These are phyloP conservation scores for Epizoanthus ramosus DNA, from an alignment of 92 coral and sea anemone genomes.

Conservation along the genomic window DNA sequence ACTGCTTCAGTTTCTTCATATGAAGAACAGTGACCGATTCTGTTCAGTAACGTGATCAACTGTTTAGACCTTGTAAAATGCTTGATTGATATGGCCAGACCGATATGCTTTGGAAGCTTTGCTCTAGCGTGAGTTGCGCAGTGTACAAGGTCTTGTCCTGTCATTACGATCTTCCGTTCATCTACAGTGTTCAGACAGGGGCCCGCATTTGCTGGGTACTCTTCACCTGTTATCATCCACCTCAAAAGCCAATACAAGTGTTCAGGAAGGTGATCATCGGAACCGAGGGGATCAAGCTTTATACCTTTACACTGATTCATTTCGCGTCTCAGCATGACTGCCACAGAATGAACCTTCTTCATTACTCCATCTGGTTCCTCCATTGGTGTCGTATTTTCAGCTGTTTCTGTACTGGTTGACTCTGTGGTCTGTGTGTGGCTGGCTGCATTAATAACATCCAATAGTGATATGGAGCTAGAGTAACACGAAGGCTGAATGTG, in stretches of 20 bases:
- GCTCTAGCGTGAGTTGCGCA: slow-evolving; percentile 51
- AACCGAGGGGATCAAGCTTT: slow-evolving; percentile 19
- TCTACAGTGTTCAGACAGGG: not conserved
- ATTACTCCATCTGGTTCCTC: slow-evolving; percentile 19
- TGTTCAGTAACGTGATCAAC: slow-evolving; percentile 45
- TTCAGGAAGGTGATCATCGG: slow-evolving; percentile 42
- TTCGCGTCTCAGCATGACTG: slow-evolving; percentile 33
- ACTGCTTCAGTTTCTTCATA: slow-evolving; percentile 39
- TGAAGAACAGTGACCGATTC: slow-evolving; percentile 55
- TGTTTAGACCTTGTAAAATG: slow-evolving; percentile 55
- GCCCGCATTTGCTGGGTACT: not conserved
- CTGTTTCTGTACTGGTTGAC: slow-evolving; percentile 1
- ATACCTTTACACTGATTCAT: slow-evolving; percentile 44
- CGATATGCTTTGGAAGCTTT: slow-evolving; percentile 59
- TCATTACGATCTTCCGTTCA: slow-evolving; percentile 59
- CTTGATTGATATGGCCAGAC: slow-evolving; percentile 47
- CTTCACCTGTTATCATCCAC: not conserved
- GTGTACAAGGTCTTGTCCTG: slow-evolving; percentile 61
- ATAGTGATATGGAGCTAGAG: slow-evolving; percentile 29
- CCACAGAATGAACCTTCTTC: slow-evolving; percentile 25
- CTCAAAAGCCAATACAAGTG: not conserved
- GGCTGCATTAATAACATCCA: slow-evolving; percentile 21
- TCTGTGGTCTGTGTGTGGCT: not conserved
- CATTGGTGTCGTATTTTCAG: not conserved
- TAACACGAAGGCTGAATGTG: no score